A percentile compares a stretch with the other conserved stretches of the same genome.
phyloP scores from a whole-genome alignment of 2,113 vertebrate genomes.

The Pogonocichla stellata region DNA sequence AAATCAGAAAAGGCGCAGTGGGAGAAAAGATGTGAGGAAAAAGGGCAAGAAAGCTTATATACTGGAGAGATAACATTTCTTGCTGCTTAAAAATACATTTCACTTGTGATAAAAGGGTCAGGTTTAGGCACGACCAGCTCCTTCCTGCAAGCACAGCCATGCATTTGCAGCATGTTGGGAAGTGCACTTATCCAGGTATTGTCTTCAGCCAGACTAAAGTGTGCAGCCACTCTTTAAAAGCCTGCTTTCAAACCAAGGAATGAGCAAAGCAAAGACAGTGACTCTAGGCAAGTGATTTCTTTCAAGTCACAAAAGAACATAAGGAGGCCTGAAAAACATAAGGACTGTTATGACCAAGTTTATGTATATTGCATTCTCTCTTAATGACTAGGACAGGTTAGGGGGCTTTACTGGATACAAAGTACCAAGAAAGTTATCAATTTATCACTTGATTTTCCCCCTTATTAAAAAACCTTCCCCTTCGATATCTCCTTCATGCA shows the following conservation, averaged over 20 bases:
- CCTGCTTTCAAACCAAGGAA: background rate
- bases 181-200: accelerated
- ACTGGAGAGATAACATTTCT: background rate
- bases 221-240: background rate
- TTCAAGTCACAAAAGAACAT: background rate
- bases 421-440: background rate
- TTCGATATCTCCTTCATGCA: background rate
- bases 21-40: background rate
- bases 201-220: background rate
- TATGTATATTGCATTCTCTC: background rate
- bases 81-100: background rate
- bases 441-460: background rate
- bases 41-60: background rate
- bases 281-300: background rate
- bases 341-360: background rate
- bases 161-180: background rate
- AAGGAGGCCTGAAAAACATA: background rate
- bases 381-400: background rate
- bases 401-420: background rate
- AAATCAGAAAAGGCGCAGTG: background rate
- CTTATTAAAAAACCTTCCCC: background rate
- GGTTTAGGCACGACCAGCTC: background rate
- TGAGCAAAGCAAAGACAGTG: background rate
- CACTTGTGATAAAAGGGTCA: background rate
- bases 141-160: background rate